Evolutionary conservation across 2,888 invertebrate genomes (phyloP), one percentile per base, ranked within the genome.

Genomic region (Tenthredo livida): DNA sequence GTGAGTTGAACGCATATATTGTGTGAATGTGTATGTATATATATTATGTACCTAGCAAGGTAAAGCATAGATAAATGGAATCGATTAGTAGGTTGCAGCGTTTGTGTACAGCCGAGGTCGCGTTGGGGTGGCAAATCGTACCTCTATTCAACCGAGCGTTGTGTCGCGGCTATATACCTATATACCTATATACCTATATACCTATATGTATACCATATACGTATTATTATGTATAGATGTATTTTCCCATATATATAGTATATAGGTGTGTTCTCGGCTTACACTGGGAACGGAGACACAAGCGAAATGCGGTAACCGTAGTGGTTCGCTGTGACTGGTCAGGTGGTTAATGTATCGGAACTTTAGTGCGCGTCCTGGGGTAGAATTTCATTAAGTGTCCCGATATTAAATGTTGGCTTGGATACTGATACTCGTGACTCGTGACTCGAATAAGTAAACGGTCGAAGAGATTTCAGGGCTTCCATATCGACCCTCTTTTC

Each of bases 321-420:
- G 58, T 80, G 37, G 80, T 40, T 61, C 40, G 10, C 83, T 83
- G 43, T 83, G 83, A 83, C 83, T 70, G 83, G 83, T 83, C 83
- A 83, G 67, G 67, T 70, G 83, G 83, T 83, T 83, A 67, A 83
- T 70, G 83, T 83, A 83, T 67, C 67, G 83, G 67, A 83, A 47
- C 83, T 65, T 70, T 70, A 83, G 70, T 33, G 83, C 67, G 65
- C 70, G 47, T 33, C 29, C 80, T 58, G 61, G 61, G 80, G 80
- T 80, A 83, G 83, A 83, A 83, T 83, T 83, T 83, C 83, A 83
- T 83, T 50, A 70, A 83, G 83, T 83, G 83, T 83, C 83, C 67
- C 70, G 67, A 83, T 83, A 83, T 83, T 83, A 83, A 83, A 83
- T 65, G 83, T 83, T 83, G 65, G 83, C 83, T 83, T 50, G 61